A percentile compares a stretch with the other conserved stretches of the same genome.
phyloP scores from a whole-genome alignment of 2,888 invertebrate genomes.

The Torymus tubicola region DNA sequence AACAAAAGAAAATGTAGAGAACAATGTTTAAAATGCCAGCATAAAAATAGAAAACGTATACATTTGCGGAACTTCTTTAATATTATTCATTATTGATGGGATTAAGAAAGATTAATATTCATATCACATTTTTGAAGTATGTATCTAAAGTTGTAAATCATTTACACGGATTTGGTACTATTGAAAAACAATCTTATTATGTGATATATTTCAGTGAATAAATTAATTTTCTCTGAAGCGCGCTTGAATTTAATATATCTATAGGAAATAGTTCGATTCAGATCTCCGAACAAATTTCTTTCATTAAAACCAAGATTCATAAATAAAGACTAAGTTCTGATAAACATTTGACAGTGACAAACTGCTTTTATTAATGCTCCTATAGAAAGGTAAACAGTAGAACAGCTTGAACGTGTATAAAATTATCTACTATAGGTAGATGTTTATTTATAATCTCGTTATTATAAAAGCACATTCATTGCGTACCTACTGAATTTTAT shows the following conservation, averaged over 20 bases:
- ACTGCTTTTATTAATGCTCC: neutral
- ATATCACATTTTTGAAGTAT: neutral
- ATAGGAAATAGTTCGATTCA: too few species aligned
- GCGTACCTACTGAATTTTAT: neutral
- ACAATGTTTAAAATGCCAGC: neutral
- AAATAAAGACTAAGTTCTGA: slow-evolving; percentile 26
- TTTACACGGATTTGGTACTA: neutral
- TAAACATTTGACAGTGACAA: slow-evolving; percentile 24
- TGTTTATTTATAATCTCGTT: too few species aligned
- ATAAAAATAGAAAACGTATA: neutral
- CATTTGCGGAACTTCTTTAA: neutral
- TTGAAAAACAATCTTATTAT: neutral
- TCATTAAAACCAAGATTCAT: slow-evolving; percentile 10
- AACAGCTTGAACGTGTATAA: neutral
- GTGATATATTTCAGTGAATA: too few species aligned
- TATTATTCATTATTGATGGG: neutral
- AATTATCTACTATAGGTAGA: neutral
- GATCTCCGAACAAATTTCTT: too few species aligned
- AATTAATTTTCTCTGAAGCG: too few species aligned
- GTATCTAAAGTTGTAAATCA: neutral
- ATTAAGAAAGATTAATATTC: neutral
- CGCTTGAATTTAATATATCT: too few species aligned
- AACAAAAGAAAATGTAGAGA: neutral
- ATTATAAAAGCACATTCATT: neutral
- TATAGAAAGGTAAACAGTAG: neutral